A percentile compares a stretch with the other conserved stretches of the same genome.
Evolutionary conservation across 2,888 invertebrate species (phyloP).

Genomic region (Phrixothrix hirtus): DNA sequence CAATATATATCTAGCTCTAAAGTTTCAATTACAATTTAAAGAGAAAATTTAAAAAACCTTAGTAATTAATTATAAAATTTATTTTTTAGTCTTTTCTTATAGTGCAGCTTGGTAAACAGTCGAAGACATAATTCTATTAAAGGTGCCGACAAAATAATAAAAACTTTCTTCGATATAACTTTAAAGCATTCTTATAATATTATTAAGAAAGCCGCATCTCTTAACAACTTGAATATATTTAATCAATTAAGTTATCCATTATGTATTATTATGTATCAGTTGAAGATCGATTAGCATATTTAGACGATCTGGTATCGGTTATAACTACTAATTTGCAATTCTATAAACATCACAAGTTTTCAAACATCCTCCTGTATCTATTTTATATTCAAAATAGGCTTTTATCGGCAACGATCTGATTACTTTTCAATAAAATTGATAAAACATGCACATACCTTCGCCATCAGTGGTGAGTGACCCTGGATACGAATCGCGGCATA

Average conservation of each 20-base stretch:
- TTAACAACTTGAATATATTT: too few relatives aligned
- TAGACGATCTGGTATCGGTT: not conserved
- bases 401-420: constrained; percentile 12
- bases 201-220: too few relatives aligned
- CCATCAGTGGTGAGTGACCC: constrained; percentile 83
- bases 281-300: constrained; percentile 8
- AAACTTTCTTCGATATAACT: too few relatives aligned
- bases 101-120: too few relatives aligned
- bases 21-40: too few relatives aligned
- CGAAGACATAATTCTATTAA: too few relatives aligned
- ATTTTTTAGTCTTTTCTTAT: too few relatives aligned
- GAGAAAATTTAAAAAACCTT: too few relatives aligned
- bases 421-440: constrained; percentile 10
- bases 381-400: constrained; percentile 17
- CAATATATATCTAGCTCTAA: constrained; percentile 8
- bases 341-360: constrained; percentile 13
- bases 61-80: too few relatives aligned
- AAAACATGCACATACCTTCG: constrained; percentile 67
- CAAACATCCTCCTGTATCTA: constrained; percentile 15
- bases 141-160: too few relatives aligned
- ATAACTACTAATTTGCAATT: constrained; percentile 28
- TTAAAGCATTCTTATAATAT: too few relatives aligned
- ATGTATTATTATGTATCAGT: constrained; percentile 34
- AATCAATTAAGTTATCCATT: too few relatives aligned
- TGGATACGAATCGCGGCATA: constrained; percentile 67